Evolutionary conservation across 2,113 vertebrate genomes (phyloP), one percentile per base, ranked within the genome.

Genomic region (Panthera uncia): DNA sequence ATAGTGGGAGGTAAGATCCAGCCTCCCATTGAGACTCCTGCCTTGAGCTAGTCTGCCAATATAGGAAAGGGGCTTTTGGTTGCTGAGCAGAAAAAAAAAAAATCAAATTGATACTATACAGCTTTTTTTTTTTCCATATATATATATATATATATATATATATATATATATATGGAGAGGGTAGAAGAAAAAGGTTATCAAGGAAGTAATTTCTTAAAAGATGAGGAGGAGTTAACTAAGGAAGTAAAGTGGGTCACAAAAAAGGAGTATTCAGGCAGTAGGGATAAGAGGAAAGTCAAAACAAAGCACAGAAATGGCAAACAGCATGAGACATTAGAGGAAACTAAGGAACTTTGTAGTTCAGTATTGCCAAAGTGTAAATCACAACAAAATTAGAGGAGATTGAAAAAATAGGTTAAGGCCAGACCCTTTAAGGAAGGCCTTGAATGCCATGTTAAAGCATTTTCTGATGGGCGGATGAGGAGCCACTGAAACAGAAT

Each of bases 181-280:
- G 50, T 57, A 86, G 12, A 45, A 94, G 45, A 38, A 95, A 94
- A 95, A 95, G 68, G n/a, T 14, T 68, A 79, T 8, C 38, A 88
- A 94, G 27, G 25, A 95, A 90, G 63, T 84, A 69, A 36, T 89
- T 93, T 95, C 61, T 69, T 71, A 76, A 94, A 38, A 15, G 25
- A 80, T n/a, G 19, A 94, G 31, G 13, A 93, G 29, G 41, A 65
- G 18, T 50, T 93, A 91, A 92, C 16, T 48, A 57, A 41, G 57
- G n/a, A 95, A 73, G 57, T 25, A 88, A 90, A 18, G n/a, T 69
- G 16, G 21, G 33, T 38, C 36, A 48, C 12, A 66, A 63, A 61
- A 89, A 92, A 92, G 45, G 5, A 13, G 12, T 66, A 68, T n/a
- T 50, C 65, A 89, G 41, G 50, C 27, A 93, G 50, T 19, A 93